Base-by-base conservation (phyloP, 2,797 vertebrate genomes). In the Novumbra hubbsi region DNA sequence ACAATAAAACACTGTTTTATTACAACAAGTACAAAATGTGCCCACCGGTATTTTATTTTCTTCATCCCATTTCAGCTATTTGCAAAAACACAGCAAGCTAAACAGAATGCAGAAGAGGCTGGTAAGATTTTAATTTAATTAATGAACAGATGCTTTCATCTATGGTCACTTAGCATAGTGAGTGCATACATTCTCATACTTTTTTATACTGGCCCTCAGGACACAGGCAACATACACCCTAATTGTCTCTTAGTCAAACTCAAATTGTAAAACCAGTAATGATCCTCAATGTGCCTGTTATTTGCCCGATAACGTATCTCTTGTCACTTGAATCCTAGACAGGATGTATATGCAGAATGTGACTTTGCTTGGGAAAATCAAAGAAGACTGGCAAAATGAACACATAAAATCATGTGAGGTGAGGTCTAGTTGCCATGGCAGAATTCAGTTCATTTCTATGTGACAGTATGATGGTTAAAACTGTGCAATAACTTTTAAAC, bases 381-480 rank as follows among this genome's bases (percentile, higher is more conserved):
- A 91, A 38, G 95, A 96, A 9, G 96, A 98, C 4, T 98, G 97
- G 97, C 88, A 94, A 82, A 96, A 89, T 0, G 96, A 98, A 21
- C 95, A 98, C 50, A 50, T 94, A 72, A 95, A 91, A 70, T 91
- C 95, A 60, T 98, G 97, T 0, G 95, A 97, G 95, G 98, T 98
- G 90, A 90, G 76, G 70, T 49, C 8, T 1, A 14, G 1, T 24
- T 9, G 11, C 17, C 24, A 21, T 14, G 17, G n/a, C 55, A 19
- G 24, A 65, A 69, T 71, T 14, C 55, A 24, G 50, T 45, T 45
- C 9, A 14, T n/a, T 57, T 21, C 45, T 68, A 48, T 49, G 50
- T 65, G 14, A 41, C 11, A n/a, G 32, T 12, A 41, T 41, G n/a
- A 12, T 68, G 7, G 34, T 32, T 72, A 9, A 74, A 34, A 38